Evolutionary conservation across 2,797 vertebrate genomes (phyloP), one percentile per base, ranked within the genome.

Genomic region (Oceanodroma leucorhoa): DNA sequence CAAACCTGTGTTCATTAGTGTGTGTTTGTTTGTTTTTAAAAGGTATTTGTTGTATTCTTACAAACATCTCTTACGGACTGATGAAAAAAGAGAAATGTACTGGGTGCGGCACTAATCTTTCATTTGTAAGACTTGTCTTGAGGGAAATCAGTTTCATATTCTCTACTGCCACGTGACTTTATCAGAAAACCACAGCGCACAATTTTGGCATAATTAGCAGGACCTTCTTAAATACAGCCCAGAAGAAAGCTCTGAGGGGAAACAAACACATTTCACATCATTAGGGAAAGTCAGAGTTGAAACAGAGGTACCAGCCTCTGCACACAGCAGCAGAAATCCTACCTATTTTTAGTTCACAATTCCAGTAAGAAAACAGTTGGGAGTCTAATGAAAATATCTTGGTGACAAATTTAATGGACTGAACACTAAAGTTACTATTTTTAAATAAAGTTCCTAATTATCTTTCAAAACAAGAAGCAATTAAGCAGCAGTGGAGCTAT

Each of bases 351-450:
- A 96, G 95, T 32, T 82, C 77, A 86, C 86, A 89, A 84, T 86
- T 94, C 92, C 94, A 95, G 15, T 95, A 96, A 91, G 78, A 96
- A 96, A 95, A 87, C 95, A 97, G 95, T 77, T 90, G 89, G 94
- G 83, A 95, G 92, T 14, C 90, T 87, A 93, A 87, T 61, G 65
- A 94, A 97, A 96, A 96, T 87, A 94, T 82, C 79, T 75, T 86
- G 53, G 90, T 96, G 94, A 96, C 95, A 97, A 95, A 97, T 89
- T 85, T 90, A 97, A 97, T 80, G 95, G 90, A 96, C 89, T 86
- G 93, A 94, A 97, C 72, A 82, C 94, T 94, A 41, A 96, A 96
- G 96, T 94, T 92, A 89, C 96, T 97, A 97, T 94, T 97, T 97
- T 97, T 90, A 97, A 96, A 94, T 46, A 75, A 96, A 93, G 69